These are phyloP conservation scores for Himantopus leucocephalus DNA, from an alignment of 2,113 vertebrate species.

Conservation along the genomic window DNA sequence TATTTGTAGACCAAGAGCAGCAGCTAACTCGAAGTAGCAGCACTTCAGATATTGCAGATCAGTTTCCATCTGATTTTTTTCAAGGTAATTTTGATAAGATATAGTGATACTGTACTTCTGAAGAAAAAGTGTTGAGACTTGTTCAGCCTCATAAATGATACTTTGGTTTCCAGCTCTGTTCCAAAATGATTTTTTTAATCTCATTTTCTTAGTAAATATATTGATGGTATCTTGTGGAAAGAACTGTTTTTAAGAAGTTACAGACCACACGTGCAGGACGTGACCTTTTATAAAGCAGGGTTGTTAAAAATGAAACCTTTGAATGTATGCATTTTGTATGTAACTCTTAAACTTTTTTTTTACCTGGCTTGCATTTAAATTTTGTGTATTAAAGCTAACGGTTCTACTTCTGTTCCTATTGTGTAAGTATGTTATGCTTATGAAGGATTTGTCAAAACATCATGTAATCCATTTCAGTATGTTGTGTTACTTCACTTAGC, in stretches of 20 bases:
- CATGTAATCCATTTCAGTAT: neutral
- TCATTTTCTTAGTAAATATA: neutral
- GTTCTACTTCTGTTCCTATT: neutral
- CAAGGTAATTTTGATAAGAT: conserved; percentile 75
- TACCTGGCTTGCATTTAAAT: neutral
- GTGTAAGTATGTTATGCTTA: neutral
- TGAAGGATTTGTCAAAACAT: neutral
- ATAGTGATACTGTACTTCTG: neutral
- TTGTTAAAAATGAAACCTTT: neutral
- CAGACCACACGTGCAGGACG: neutral
- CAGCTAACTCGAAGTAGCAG: conserved; percentile 88
- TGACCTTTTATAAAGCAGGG: neutral
- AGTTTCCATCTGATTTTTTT: conserved; percentile 75
- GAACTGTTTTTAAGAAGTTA: neutral
- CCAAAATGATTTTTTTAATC: neutral
- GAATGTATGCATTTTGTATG: neutral
- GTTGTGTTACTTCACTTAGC: neutral
- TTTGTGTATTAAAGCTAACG: neutral
- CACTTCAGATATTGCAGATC: conserved; percentile 90
- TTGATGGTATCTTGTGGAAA: neutral
- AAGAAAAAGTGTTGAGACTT: neutral
- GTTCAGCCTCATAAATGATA: neutral
- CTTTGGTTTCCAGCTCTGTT: neutral
- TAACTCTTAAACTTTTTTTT: neutral
- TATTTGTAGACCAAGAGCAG: conserved; percentile 69